Evolutionary conservation across 2,888 invertebrate genomes (phyloP), one percentile per base, ranked within the genome.

Genomic region (Lymantria dispar): DNA sequence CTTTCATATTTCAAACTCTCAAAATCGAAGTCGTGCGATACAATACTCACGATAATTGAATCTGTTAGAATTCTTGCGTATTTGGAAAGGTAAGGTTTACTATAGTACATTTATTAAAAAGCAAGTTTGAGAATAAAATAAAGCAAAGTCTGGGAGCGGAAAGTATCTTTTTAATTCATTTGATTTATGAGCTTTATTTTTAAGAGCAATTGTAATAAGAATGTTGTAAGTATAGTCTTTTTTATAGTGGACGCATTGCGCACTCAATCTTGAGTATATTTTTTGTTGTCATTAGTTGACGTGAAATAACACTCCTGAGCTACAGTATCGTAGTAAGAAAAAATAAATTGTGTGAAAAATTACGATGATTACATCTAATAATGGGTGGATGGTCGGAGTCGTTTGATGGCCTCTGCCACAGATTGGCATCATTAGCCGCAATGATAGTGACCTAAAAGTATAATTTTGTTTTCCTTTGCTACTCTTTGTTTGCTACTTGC

Each of bases 291-390:
- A 90, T 90, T 90, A 90, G 85, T 79, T 78, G 86, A 85, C 83
- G 81, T 80, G 80, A 80, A 85, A 83, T 80, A 84, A 83, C 82
- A 81, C 80, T 80, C 74, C 70, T 70, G 74, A 76, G 73, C 69
- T 69, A 68, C 73, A 76, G 78, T 81, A 80, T 73, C 77, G 79
- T 72, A 73, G 74, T 73, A 76, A 64, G 76, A 82, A 86, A 85
- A 87, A 90, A 87, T 81, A 87, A 86, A 90, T 87, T 88, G 89
- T 88, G 91, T 90, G 89, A 90, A 91, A 90, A 90, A 90, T 90
- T 87, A 88, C 87, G 82, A 88, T 88, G 89, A 89, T 91, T 90
- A 88, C 85, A 76, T 83, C 78, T 87, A 89, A 88, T 90, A 87
- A 89, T 80, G 78, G 75, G 65, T 77, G 74, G 83, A 76, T 77